A percentile compares a stretch with the other conserved stretches of the same genome.
Conservation (phyloP, 2,797 vertebrate species). For the Potorous gilbertii region DNA sequence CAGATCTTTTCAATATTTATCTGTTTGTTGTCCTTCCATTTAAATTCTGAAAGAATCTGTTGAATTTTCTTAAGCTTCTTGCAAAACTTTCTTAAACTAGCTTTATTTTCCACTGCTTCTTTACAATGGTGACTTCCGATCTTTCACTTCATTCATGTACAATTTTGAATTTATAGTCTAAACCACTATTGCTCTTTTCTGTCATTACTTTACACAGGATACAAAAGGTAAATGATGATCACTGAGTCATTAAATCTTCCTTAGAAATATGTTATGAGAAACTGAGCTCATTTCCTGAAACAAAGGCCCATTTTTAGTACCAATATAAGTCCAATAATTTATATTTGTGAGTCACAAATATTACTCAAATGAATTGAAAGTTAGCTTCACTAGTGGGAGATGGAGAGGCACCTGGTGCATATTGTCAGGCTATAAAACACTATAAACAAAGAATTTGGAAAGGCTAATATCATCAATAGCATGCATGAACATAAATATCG, state of each 20-base stretch:
- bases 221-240: not conserved
- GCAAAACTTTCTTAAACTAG: not conserved
- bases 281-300: not conserved
- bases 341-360: not conserved
- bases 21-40: not conserved
- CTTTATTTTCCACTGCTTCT: not conserved
- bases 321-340: not conserved
- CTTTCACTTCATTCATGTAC: not conserved
- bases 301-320: not conserved
- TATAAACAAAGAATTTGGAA: not conserved
- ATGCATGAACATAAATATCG: not conserved
- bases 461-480: not conserved
- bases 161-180: not conserved
- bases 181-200: not conserved
- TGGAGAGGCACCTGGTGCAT: not conserved
- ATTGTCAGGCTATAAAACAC: not conserved
- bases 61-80: not conserved
- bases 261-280: not conserved
- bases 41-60: not conserved
- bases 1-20: not conserved
- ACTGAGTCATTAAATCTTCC: not conserved
- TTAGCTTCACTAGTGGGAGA: not conserved
- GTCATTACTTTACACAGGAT: not conserved
- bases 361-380: not conserved
- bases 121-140: not conserved